Conservation (phyloP, 2,888 invertebrate species). For the Phragmatobia fuliginosa region DNA sequence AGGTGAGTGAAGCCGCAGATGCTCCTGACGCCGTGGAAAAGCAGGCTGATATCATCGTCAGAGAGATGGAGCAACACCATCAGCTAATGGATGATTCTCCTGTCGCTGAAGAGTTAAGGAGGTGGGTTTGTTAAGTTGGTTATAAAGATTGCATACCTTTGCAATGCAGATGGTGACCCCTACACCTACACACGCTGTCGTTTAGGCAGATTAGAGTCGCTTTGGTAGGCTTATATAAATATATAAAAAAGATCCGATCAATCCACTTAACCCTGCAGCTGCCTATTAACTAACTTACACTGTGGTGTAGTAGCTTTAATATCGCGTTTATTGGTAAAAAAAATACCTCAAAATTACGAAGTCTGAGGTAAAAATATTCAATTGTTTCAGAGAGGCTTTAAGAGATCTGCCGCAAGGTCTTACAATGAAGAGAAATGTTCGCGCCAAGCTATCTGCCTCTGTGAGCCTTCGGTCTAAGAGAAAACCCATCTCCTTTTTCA, state of each 20-base stretch:
- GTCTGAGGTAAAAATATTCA: not conserved
- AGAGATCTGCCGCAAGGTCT: conserved; percentile 90
- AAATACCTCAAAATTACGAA: not conserved
- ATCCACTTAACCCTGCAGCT: too few relatives aligned
- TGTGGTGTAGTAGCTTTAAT: too few relatives aligned
- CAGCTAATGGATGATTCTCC: conserved; percentile 89
- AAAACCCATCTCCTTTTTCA: conserved; percentile 84
- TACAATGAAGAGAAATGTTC: conserved; percentile 89
- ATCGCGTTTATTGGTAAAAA: too few relatives aligned
- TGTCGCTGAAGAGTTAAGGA: conserved; percentile 87
- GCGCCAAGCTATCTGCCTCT: conserved; percentile 87
- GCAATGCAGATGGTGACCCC: too few relatives aligned
- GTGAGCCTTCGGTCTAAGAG: conserved; percentile 86
- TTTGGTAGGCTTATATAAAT: too few relatives aligned
- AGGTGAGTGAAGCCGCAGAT: conserved; percentile 50
- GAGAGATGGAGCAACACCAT: conserved; percentile 88
- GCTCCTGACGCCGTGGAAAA: conserved; percentile 68
- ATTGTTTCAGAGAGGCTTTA: conserved; percentile 86
- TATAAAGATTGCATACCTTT: too few relatives aligned
- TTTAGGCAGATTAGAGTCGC: too few relatives aligned
- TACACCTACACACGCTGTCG: too few relatives aligned
- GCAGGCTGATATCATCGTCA: conserved; percentile 88
- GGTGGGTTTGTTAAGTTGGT: conserved; percentile 65
- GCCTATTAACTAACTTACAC: too few relatives aligned
- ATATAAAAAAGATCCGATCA: too few relatives aligned